Conservation (phyloP, 1,140 invertebrate species). For the Drosophila equinoxialis region DNA sequence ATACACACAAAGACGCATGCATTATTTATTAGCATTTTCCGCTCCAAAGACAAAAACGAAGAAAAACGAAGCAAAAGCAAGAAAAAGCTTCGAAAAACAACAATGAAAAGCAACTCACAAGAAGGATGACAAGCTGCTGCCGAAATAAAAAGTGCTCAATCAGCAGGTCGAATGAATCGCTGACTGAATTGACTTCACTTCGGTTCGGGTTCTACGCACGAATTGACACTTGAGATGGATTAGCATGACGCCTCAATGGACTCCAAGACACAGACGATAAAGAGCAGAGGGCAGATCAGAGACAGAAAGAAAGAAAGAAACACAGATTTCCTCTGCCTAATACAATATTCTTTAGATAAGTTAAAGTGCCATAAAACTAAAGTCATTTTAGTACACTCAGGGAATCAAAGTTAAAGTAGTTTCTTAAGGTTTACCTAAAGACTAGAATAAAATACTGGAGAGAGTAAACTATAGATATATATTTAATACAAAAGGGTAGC, state of each 20-base stretch:
- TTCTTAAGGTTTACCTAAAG: background rate
- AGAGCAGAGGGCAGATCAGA: background rate
- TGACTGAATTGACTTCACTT: slow-evolving; percentile 53
- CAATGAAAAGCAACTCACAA: slow-evolving; percentile 25
- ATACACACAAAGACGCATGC: slow-evolving; percentile 75
- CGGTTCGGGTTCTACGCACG: slow-evolving; percentile 55
- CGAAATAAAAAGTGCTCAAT: slow-evolving; percentile 69
- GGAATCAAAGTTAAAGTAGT: background rate
- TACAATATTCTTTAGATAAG: background rate
- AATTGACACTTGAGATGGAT: slow-evolving; percentile 80
- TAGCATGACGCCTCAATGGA: slow-evolving; percentile 60
- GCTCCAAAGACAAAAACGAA: slow-evolving; percentile 53
- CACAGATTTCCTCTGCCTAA: background rate
- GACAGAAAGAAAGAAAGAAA: slow-evolving; percentile 14
- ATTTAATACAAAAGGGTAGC: too few species aligned
- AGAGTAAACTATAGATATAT: too few species aligned
- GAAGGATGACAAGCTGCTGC: slow-evolving; percentile 22
- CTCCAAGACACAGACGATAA: background rate
- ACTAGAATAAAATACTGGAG: too few species aligned
- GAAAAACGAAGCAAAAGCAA: slow-evolving; percentile 10
- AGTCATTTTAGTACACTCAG: background rate
- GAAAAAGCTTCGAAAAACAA: slow-evolving; percentile 1
- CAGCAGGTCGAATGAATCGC: slow-evolving; percentile 69
- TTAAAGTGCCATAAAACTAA: slow-evolving; percentile 3
- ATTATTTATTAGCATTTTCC: slow-evolving; percentile 77